A percentile compares a stretch with the other conserved stretches of the same genome.
These are phyloP conservation scores for Acronicta aceris DNA, from an alignment of 2,888 invertebrate species.

Conservation along the genomic window DNA sequence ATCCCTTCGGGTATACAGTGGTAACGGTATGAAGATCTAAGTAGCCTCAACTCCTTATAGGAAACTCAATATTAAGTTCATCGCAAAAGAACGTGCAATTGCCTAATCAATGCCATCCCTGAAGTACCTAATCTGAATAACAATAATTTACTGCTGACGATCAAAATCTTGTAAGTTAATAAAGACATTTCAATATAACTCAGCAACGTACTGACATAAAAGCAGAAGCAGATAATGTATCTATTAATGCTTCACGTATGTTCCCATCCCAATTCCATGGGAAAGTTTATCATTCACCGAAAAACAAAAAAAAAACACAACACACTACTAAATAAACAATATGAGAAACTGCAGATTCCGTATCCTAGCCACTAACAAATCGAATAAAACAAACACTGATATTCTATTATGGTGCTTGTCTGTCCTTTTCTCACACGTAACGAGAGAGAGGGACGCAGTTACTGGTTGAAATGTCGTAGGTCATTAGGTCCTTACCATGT, in stretches of 20 bases:
- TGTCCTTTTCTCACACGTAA: conserved; percentile 68
- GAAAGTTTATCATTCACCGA: conserved; percentile 56
- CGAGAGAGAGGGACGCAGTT: conserved; percentile 71
- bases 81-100: too few relatives aligned
- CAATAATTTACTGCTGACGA: too few relatives aligned
- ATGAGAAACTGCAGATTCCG: conserved; percentile 80
- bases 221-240: conserved; percentile 9
- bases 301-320: conserved; percentile 45
- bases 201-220: conserved; percentile 1
- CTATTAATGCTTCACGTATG: conserved; percentile 19
- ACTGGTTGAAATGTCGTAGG: conserved; percentile 88
- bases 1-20: too few relatives aligned
- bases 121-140: too few relatives aligned
- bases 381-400: conserved; percentile 85
- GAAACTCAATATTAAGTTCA: too few relatives aligned
- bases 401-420: conserved; percentile 84
- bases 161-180: too few relatives aligned
- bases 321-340: conserved; percentile 75
- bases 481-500: conserved; percentile 87
- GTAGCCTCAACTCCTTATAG: too few relatives aligned
- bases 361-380: conserved; percentile 82
- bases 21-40: too few relatives aligned
- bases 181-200: background rate
- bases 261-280: conserved; percentile 41
- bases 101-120: too few relatives aligned